Evolutionary conservation across 2,888 invertebrate genomes (phyloP), one percentile per base, ranked within the genome.

Genomic region (Dione juno): DNA sequence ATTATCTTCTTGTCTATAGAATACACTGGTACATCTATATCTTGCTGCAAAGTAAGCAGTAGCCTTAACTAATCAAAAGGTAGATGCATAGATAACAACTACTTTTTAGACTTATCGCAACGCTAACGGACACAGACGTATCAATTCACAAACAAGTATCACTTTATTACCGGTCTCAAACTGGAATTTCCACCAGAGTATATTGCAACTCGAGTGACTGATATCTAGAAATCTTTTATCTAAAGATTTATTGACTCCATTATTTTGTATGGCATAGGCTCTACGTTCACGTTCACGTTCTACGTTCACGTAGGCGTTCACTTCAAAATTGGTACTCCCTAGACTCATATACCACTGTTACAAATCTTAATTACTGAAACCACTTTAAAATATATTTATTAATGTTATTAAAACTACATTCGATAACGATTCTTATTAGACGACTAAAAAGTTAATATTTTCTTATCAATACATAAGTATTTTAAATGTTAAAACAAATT

Each of bases 161-260:
- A 65, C 67, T 21, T 67, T 14, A 58, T 65, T 58, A 69, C 69
- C 69, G 69, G 65, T 69, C 48, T 52, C 10, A 65, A 69, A 69
- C 67, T 59, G 37, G 67, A 53, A 61, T 16, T 67, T 43, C 50
- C 13, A 58, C 67, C 41, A 53, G 41, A 16, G 28, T 41, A 66
- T 53, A 43, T 53, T 41, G 28, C 53, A 64, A 37, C 50, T 64
- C 5, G 37, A 48, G 37, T 50, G 64, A 21, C 37, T 50, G 35
- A 64, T 64, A 64, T 64, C 50, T 50, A 52, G 16, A 64, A 52
- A 64, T 52, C 64, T 64, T 35, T 35, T 13, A 61, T 61, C 61
- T 45, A 1, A 14, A 14, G 40, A 64, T 64, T 50, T 37, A 28
- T 48, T 50, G 19, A 64, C 45, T 50, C 37, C n/a, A 13, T 64